A percentile compares a stretch with the other conserved stretches of the same genome.
Conservation (phyloP, 2,888 invertebrate species). For the Pogonocherus hispidulus region DNA sequence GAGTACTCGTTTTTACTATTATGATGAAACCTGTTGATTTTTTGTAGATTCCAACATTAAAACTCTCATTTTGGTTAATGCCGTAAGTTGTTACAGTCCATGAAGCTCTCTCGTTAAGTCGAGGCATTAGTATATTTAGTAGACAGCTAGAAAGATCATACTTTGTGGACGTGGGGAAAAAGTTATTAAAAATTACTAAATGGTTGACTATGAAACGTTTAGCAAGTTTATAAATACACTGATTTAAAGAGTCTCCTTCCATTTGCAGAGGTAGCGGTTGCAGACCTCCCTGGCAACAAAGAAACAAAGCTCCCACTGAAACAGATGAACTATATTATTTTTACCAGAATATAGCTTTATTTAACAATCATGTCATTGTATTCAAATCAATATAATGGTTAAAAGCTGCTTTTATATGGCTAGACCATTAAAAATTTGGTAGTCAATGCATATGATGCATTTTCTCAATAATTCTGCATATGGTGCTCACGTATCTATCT, state of each 20-base stretch:
- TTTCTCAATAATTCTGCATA: too few species aligned
- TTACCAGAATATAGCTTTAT: too few species aligned
- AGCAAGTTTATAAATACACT: not conserved
- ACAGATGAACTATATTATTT: not conserved
- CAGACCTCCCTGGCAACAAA: not conserved
- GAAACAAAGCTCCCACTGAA: not conserved
- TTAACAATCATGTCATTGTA: too few species aligned
- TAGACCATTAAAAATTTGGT: too few species aligned
- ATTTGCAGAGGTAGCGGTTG: not conserved
- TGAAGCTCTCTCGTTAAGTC: not conserved
- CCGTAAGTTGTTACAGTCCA: not conserved
- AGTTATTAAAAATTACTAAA: not conserved
- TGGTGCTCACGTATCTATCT: too few species aligned
- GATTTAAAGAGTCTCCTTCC: not conserved
- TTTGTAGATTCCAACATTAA: not conserved
- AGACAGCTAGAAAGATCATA: not conserved
- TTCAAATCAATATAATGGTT: too few species aligned
- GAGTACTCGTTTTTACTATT: not conserved
- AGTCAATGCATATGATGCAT: too few species aligned
- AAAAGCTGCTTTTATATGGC: too few species aligned
- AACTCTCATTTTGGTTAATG: not conserved
- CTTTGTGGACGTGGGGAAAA: not conserved
- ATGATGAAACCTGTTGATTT: not conserved
- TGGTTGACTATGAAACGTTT: not conserved
- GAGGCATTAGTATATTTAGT: not conserved